Conservation (phyloP, 2,888 invertebrate genomes). For the Strigamia transsilvanica region DNA sequence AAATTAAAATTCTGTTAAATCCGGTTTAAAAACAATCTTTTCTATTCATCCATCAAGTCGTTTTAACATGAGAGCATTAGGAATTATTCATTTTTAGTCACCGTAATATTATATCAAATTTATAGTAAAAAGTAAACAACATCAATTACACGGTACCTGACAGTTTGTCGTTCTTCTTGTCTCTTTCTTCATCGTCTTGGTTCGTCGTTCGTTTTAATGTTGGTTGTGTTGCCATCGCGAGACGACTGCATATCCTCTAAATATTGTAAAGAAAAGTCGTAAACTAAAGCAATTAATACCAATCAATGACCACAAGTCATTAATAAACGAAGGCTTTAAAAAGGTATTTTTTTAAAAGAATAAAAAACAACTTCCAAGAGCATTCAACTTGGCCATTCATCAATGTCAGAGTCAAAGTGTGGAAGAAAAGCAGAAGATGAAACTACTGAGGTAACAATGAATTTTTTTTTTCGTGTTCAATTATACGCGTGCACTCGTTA, state of each 20-base stretch:
- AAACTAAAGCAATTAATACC: not conserved
- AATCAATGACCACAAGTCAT: not conserved
- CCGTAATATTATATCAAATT: not conserved
- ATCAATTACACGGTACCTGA: constrained; percentile 15
- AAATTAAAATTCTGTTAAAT: not conserved
- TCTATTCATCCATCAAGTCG: not conserved
- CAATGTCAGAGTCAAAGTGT: constrained; percentile 8
- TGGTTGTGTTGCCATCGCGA: not conserved
- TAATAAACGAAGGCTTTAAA: not conserved
- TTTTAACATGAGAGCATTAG: not conserved
- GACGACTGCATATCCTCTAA: constrained; percentile 21
- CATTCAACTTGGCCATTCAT: constrained; percentile 28
- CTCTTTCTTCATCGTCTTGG: not conserved
- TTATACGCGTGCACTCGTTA: not conserved
- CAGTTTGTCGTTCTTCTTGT: constrained; percentile 2
- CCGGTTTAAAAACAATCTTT: not conserved
- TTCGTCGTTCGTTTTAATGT: constrained; percentile 1
- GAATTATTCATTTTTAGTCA: not conserved
- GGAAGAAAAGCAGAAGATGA: not conserved
- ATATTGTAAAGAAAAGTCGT: not conserved
- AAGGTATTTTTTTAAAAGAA: not conserved
- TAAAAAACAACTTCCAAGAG: constrained; percentile 23
- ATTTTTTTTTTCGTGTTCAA: constrained; percentile 15
- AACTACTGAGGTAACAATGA: constrained; percentile 21
- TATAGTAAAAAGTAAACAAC: not conserved